Percentiles rank a stretch among this genome's conserved stretches.
phyloP scores from a whole-genome alignment of 2,113 vertebrate genomes.

The Synchiropus splendidus region DNA sequence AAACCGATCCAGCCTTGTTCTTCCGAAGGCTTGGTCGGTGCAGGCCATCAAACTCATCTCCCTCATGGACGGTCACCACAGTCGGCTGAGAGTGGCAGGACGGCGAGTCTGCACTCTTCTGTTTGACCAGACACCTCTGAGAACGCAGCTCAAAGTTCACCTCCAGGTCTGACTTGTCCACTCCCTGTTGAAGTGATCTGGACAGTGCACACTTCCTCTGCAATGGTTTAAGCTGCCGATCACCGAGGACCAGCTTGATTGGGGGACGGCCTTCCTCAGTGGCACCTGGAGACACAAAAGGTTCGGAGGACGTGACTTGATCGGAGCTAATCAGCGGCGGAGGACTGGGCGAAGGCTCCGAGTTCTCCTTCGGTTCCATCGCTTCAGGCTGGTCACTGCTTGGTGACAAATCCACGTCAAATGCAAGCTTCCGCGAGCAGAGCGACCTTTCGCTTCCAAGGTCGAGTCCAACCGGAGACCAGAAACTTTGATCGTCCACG shows the following conservation, averaged over 20 bases:
- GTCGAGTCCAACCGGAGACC: neutral
- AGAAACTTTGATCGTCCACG: neutral
- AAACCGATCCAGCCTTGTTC: neutral
- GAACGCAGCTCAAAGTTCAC: conserved; percentile 4
- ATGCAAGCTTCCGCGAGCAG: conserved; percentile 29
- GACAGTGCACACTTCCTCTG: too few relatives aligned
- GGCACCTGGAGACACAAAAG: neutral
- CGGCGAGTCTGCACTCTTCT: neutral
- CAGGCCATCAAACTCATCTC: neutral
- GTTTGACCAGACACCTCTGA: neutral
- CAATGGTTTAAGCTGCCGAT: neutral
- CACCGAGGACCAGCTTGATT: too few relatives aligned
- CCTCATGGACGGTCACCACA: neutral
- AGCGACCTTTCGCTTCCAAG: neutral
- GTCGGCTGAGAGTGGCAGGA: conserved; percentile 1
- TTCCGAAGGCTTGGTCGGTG: too few relatives aligned
- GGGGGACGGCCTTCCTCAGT: too few relatives aligned
- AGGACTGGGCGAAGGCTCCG: conserved; percentile 18
- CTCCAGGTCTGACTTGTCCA: conserved; percentile 2
- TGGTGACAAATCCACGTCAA: conserved; percentile 20
- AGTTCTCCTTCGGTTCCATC: neutral
- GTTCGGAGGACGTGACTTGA: conserved; percentile 4
- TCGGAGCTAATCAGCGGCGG: neutral
- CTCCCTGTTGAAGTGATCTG: neutral
- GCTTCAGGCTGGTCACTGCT: too few relatives aligned